These are phyloP conservation scores for Meriones unguiculatus DNA, from an alignment of 2,113 vertebrate genomes.

Conservation along the genomic window DNA sequence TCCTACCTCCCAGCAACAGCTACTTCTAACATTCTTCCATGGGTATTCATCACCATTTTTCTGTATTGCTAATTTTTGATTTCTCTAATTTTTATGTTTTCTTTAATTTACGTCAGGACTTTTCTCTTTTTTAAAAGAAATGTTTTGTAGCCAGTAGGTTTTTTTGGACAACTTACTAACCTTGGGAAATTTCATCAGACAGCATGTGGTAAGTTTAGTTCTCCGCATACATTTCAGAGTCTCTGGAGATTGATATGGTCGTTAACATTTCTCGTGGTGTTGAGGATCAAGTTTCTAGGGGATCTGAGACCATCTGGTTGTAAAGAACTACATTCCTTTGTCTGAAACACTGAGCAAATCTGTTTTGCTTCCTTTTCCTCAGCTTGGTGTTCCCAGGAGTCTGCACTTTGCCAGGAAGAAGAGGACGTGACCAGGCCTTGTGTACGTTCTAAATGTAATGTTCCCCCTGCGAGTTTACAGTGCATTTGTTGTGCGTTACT, in stretches of 20 bases:
- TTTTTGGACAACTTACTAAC: neutral
- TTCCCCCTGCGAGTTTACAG: constrained; percentile 12
- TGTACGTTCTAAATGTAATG: constrained; percentile 65
- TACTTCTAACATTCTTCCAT: constrained; percentile 35
- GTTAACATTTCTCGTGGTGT: constrained; percentile 6
- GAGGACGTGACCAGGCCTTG: constrained; percentile 54
- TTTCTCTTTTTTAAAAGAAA: constrained; percentile 45
- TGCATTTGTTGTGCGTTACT: neutral
- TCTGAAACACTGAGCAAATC: constrained; percentile 42
- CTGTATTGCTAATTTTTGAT: neutral
- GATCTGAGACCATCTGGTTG: neutral
- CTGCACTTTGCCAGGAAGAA: constrained; percentile 45
- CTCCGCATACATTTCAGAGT: neutral
- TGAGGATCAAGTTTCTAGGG: neutral
- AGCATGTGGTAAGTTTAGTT: neutral
- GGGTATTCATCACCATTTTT: neutral
- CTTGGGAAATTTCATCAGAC: neutral
- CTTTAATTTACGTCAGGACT: neutral
- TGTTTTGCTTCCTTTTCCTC: constrained; percentile 60
- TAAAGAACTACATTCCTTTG: constrained; percentile 15
- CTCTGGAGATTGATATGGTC: neutral
- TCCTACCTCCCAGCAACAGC: neutral
- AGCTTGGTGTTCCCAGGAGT: constrained; percentile 67
- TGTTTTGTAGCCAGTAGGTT: neutral
- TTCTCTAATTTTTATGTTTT: constrained; percentile 24